Base-by-base conservation (phyloP, 2,888 invertebrate species). In the Protonemura montana region DNA sequence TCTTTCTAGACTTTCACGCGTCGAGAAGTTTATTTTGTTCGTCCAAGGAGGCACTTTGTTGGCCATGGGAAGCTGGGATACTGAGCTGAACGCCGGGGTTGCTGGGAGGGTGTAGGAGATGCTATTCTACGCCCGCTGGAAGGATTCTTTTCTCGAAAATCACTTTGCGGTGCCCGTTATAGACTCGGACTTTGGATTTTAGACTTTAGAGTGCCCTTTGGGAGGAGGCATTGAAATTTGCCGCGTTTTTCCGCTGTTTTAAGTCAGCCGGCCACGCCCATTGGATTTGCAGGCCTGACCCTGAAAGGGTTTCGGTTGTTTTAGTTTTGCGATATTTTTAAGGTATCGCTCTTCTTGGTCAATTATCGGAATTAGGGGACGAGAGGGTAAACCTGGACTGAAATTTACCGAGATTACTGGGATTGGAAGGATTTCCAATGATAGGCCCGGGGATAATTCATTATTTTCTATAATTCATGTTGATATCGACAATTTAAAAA, bases 1-100 rank as follows among this genome's bases (percentile, higher is more conserved):
- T 21, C 59, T 59, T 59, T 59, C 59, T 59, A 10, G 59, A 59
- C 59, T 59, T 59, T 59, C 59, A 59, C 59, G 59, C 59, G 59
- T 59, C 59, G 59, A 59, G 59, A 59, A 59, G 59, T 59, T 59
- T 59, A 59, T 59, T 59, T 59, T 59, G 59, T 13, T 59, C 59
- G 59, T 59, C 59, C 13, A 59, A 59, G 59, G 59, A 59, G 59
- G 59, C 59, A 59, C 59, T 59, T 59, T 59, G 59, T 59, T 59
- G 59, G 59, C 59, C 59, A 16, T 59, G 59, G 59, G 6, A 59
- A 2, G 59, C 59, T 13, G 59, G 16, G 59, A 59, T 59, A 21
- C 59, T 21, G 59, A 1, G 16, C 21, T 59, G 6, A 13, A 59
- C 21, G 59, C 13, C 16, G 41, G n/a, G 41, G 41, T 41, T 5